These are phyloP conservation scores for Ormia ochracea DNA, from an alignment of 2,888 invertebrate species.

Conservation along the genomic window DNA sequence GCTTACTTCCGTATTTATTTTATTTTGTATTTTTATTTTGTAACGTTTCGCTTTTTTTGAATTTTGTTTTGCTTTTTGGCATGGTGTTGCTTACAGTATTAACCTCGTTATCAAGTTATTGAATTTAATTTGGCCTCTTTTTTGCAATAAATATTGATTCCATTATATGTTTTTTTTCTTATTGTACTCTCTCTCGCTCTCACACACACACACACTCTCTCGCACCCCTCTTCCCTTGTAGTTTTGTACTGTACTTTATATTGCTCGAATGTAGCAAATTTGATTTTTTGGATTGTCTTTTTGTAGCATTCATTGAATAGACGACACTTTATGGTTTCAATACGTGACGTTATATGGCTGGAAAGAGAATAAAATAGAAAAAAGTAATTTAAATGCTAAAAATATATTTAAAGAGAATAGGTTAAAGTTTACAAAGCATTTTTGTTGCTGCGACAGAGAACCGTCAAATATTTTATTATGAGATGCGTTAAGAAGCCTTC, in stretches of 20 bases:
- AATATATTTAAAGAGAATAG: background rate
- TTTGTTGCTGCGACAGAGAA: no score
- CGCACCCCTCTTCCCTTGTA: background rate
- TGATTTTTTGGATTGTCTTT: background rate
- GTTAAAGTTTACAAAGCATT: no score
- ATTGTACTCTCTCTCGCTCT: background rate
- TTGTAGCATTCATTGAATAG: conserved; percentile 45
- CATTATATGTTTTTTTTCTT: conserved; percentile 7
- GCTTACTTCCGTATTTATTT: conserved; percentile 13
- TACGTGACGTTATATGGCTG: background rate
- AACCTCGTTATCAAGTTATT: conserved; percentile 45
- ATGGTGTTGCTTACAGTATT: background rate
- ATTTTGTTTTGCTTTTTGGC: background rate
- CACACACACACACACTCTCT: background rate
- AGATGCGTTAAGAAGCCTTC: no score
- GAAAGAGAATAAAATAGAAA: background rate
- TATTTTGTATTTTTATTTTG: background rate
- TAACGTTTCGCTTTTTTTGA: background rate
- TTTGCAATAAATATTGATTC: conserved; percentile 30
- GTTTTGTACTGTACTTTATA: background rate
- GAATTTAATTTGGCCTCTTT: conserved; percentile 59
- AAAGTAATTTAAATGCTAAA: background rate
- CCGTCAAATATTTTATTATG: no score
- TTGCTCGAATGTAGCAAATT: background rate
- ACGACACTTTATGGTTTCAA: conserved; percentile 57